Percentiles rank a stretch among this genome's conserved stretches.
Conservation (phyloP, 2,888 invertebrate genomes). For the Cyrtodaria siliqua region DNA sequence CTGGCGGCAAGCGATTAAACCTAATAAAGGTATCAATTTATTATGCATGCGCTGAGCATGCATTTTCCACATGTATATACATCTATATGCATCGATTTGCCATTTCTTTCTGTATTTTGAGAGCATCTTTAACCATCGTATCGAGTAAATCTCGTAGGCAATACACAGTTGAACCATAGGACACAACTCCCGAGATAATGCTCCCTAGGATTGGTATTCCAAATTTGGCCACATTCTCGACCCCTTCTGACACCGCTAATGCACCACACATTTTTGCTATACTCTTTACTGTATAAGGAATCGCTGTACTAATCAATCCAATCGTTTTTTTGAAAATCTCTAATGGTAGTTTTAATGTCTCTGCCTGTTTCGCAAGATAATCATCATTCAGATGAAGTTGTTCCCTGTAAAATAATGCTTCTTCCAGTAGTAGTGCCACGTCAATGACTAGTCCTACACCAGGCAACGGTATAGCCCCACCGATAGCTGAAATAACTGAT, state of each 20-base stretch:
- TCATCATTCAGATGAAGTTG: slow-evolving; percentile 27
- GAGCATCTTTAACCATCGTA: not conserved
- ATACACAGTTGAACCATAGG: not conserved
- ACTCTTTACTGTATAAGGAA: too few species aligned
- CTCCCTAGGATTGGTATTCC: not conserved
- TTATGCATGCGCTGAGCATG: too few species aligned
- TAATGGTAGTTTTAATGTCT: too few species aligned
- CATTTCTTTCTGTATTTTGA: too few species aligned
- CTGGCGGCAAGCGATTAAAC: too few species aligned
- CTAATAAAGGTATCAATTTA: too few species aligned
- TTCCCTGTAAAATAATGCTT: slow-evolving; percentile 26
- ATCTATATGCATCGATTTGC: too few species aligned
- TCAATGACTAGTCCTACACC: slow-evolving; percentile 12
- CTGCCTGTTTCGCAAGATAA: not conserved
- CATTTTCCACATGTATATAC: too few species aligned
- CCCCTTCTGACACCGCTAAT: not conserved
- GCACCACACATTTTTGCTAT: too few species aligned
- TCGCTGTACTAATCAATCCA: too few species aligned
- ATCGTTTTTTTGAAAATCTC: too few species aligned
- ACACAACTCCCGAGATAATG: not conserved
- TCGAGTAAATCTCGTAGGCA: not conserved
- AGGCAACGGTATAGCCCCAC: slow-evolving; percentile 16
- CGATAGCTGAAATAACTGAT: slow-evolving; percentile 1
- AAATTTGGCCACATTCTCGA: not conserved
- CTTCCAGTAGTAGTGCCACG: not conserved